Base-by-base conservation (phyloP, 2,888 invertebrate species). In the Globia sparganii region DNA sequence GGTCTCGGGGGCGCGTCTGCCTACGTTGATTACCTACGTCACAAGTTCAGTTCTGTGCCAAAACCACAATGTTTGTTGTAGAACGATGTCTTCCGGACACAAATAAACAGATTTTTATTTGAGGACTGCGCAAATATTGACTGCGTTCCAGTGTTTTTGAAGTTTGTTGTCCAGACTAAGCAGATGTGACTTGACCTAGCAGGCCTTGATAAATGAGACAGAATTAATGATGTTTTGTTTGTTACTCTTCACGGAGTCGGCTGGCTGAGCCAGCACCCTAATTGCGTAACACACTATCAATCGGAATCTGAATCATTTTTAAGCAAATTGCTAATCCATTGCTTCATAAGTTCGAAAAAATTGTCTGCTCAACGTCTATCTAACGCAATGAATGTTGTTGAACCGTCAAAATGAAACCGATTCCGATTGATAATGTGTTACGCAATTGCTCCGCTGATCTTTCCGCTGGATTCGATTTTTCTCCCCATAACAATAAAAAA, bases 1-100 rank as follows among this genome's bases (percentile, higher is more conserved):
- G 13, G 3, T 13, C 3, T 28, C 68, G 78, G 84, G 67, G 85
- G 85, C 85, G 61, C 71, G 84, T 73, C 70, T 37, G 37, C 31
- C 28, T 34, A 59, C 85, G 85, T 85, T n/a, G n/a, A n/a, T n/a
- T n/a, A n/a, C n/a, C n/a, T n/a, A 59, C 85, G 85, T 85, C 85
- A 85, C 40, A 5, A 0, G 21, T 8, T 31, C 18, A n/a, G n/a
- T 18, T 70, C 31, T 18, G 25, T 84, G 83, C 83, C 83, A 84
- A 84, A 8, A 66, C 0, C n/a, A 73, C n/a, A 73, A 64, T 75
- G 77, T 85, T 81, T 78, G 59, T 81, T 77, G 58, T 74, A 43
- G 28, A 18, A 13, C 49, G 0, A 28, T 31, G 43, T 78, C 72
- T 84, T 84, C 83, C 83, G 85, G 78, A 72, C 81, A 80, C 37